These are phyloP conservation scores for Eremobia ochroleuca DNA, from an alignment of 2,888 invertebrate species.

Conservation along the genomic window DNA sequence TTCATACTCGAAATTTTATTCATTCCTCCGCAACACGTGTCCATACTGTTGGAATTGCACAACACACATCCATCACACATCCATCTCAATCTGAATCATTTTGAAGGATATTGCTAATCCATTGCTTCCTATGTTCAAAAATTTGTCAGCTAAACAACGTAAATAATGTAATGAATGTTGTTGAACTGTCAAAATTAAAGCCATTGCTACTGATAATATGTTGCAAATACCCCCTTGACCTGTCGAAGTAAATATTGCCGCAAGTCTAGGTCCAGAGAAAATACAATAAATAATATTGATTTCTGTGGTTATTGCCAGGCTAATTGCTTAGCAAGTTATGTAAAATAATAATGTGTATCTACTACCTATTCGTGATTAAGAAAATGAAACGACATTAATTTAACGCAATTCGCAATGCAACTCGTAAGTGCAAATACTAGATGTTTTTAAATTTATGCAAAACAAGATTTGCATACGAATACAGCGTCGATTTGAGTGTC, in stretches of 20 bases:
- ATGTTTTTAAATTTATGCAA: conserved; percentile 26
- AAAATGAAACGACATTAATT: conserved; percentile 8
- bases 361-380: background rate
- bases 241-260: background rate
- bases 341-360: conserved; percentile 2
- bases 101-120: too few species aligned
- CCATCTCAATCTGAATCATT: too few species aligned
- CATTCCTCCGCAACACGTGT: background rate
- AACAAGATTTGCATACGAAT: conserved; percentile 54
- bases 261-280: background rate
- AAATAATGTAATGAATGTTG: too few species aligned
- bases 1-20: background rate
- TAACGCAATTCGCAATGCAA: conserved; percentile 18
- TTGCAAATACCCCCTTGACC: background rate
- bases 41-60: background rate
- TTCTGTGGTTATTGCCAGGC: background rate
- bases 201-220: too few species aligned
- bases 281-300: background rate
- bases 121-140: too few species aligned
- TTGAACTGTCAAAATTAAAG: too few species aligned
- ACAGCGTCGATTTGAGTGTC: conserved; percentile 36
- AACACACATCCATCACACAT: background rate
- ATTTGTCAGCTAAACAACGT: too few species aligned
- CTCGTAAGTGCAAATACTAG: conserved; percentile 16
- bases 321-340: conserved; percentile 3